These are phyloP conservation scores for Athene cunicularia DNA, from an alignment of 2,113 vertebrate species.

Conservation along the genomic window DNA sequence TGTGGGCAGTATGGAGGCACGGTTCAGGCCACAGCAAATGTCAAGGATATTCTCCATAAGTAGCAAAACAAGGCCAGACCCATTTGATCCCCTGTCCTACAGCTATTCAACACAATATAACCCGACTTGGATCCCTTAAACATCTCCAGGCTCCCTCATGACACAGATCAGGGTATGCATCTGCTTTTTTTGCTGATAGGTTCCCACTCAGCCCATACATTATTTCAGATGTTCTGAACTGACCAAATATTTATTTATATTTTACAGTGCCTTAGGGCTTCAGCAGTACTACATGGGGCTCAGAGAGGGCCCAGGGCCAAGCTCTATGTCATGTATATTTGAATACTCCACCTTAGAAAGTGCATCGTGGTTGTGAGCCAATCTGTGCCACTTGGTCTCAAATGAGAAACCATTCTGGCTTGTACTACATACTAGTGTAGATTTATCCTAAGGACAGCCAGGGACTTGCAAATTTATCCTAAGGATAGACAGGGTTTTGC, in stretches of 20 bases:
- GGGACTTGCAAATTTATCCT: background rate
- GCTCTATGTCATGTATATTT: background rate
- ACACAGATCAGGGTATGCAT: background rate
- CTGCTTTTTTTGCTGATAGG: background rate
- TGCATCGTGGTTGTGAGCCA: background rate
- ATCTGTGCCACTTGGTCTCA: background rate
- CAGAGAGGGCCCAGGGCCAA: background rate
- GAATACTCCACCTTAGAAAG: background rate
- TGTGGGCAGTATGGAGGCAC: fast-evolving
- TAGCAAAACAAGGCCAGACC: background rate
- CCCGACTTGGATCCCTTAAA: background rate
- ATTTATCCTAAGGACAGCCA: background rate
- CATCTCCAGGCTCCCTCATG: fast-evolving
- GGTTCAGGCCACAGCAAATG: background rate
- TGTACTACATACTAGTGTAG: background rate
- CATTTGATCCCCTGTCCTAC: background rate
- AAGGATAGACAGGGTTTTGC: background rate
- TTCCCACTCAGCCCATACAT: fast-evolving
- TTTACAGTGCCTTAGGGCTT: background rate
- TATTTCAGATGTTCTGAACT: background rate
- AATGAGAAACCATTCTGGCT: background rate
- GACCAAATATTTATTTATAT: background rate
- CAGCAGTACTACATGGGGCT: background rate
- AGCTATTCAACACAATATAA: background rate
- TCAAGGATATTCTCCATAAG: background rate